Evolutionary conservation across 2,888 invertebrate species (phyloP), one percentile per base, ranked within the genome.

Genomic region (Gastracanthus pulcherrimus): DNA sequence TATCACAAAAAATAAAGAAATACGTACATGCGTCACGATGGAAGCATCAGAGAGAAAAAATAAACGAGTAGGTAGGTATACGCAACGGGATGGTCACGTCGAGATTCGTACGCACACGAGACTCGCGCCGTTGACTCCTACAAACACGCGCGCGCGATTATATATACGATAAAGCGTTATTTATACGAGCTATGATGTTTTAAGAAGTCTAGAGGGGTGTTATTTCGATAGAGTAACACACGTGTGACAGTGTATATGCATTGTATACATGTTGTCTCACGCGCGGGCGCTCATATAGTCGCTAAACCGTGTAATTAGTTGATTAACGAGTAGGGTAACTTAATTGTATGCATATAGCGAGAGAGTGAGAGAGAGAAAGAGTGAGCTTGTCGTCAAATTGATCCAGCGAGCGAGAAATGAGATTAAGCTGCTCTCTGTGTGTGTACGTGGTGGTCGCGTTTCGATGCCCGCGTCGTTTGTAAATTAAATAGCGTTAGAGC

Each of bases 231-330:
- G 9, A 66, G 41, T 19, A 19, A 51, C 64, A 41, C 64, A 70
- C 51, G 31, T 58, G 19, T 19, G 23, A n/a, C n/a, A n/a, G n/a
- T n/a, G n/a, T n/a, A n/a, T n/a, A n/a, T n/a, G n/a, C n/a, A n/a
- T n/a, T n/a, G n/a, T n/a, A n/a, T n/a, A n/a, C n/a, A n/a, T 7
- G 29, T 7, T 11, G 41, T 19, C 29, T 13, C 11, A n/a, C n/a
- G 19, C 41, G 11, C n/a, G 55, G 5, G 45, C 80, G 31, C 72
- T 80, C 64, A 38, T 67, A 64, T 75, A 67, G 70, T 75, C 83
- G 83, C 79, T 76, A 82, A 74, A 81, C 76, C 82, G 76, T 86
- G 84, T 86, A 87, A 87, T 87, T 87, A 87, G 82, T 76, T 84
- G 84, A 85, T 86, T 81, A 85, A 86, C 82, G 74, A 84, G 80